Base-by-base conservation (phyloP, 92 coral and sea anemone genomes). In the Phymanthus crucifer region DNA sequence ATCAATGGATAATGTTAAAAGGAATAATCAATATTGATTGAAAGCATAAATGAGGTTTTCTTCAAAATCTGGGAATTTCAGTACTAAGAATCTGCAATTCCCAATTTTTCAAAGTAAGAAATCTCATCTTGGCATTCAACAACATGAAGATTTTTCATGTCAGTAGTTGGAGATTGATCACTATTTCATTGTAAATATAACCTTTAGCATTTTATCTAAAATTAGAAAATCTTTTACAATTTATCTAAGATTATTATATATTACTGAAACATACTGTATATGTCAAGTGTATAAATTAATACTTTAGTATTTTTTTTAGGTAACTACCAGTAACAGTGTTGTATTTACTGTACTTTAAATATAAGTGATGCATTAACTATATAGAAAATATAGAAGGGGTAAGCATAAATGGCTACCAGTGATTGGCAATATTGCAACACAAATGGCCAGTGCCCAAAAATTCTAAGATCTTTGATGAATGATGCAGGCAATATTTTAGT, bases 231-330 rank as follows among this genome's bases (percentile, higher is more conserved):
- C 32, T 61, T 61, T 24, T n/a, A 24, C 32, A 61, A 61, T 29
- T 29, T 1, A 61, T 27, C 26, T 61, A 61, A 61, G 68, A 54
- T 54, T 19, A 14, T 23, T 61, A 61, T 61, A 29, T 57, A 4
- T 4, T 24, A 54, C 3, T 5, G 48, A 43, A 43, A 24, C n/a
- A n/a, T n/a, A n/a, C n/a, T n/a, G 13, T 61, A 29, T 61, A 61
- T 24, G 33, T 61, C 29, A 58, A 34, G 68, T 26, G 34, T 61
- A 61, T 61, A 61, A 61, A 26, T 61, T 61, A 61, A 61, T 61
- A 61, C 34, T 61, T 61, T 27, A 5, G 13, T 61, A 61, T 61
- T 61, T 2, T 61, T 24, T 12, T 29, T 8, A 13, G 26, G 12
- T 61, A 8, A 18, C 8, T 61, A 11, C 8, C 8, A 61, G 34